Base-by-base conservation (phyloP, 1,140 invertebrate species). In the Drosophila asahinai region DNA sequence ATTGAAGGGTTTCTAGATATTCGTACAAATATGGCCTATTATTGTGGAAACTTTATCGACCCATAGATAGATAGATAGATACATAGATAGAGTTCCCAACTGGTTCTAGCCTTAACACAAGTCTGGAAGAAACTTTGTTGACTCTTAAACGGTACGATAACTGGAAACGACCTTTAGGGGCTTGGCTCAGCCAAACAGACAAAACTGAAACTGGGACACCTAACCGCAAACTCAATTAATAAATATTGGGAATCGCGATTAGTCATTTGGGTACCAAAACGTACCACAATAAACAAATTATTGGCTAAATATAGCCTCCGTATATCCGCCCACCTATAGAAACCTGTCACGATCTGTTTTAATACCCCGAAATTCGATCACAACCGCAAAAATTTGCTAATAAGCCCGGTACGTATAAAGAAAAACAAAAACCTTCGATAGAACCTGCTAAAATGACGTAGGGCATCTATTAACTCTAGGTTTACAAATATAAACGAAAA, bases 301-400 rank as follows among this genome's bases (percentile, higher is more conserved):
- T 25, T 40, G 1, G 8, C 71, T 83, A 86, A 73, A 86, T 77
- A 65, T 86, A 86, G 48, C 43, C 43, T 54, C 27, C 22, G 45
- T 59, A 55, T 38, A 47, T 25, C 59, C 83, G 61, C 83, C 83
- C 83, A 86, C 83, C 84, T 83, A 62, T 70, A 52, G 63, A 77
- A 80, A 55, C 68, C 54, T 59, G 72, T 87, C 83, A 86, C 83
- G 83, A 87, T 64, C 33, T 68, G 25, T 38, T 40, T 12, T n/a
- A 36, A 51, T 9, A 27, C 11, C 42, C 45, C 51, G 38, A 54
- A 61, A 67, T 47, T 84, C 77, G 71, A 76, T 77, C 51, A 33
- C 30, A 45, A 80, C 80, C 83, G 76, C 76, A 87, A 66, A 83
- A 83, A 83, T 22, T 48, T 45, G 83, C 64, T 86, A 86, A 89